Base-by-base conservation (phyloP, 1,140 invertebrate species). In the Neoseiulus cucumeris region DNA sequence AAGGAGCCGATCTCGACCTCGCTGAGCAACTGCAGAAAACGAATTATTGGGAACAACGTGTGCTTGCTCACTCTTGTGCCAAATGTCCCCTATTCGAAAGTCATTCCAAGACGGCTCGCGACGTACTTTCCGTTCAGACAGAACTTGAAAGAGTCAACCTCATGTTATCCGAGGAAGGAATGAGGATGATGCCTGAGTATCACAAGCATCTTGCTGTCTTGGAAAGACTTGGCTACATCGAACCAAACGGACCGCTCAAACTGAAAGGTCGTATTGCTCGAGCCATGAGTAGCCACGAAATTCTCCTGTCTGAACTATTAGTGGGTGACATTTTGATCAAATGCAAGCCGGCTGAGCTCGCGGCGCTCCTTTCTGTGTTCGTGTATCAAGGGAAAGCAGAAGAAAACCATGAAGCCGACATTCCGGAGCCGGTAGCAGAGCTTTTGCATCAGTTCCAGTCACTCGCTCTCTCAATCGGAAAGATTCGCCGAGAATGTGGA, bases 271-370 rank as follows among this genome's bases (percentile, higher is more conserved):
- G 87, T 67, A 91, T 98, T 7, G 95, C 93, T 2, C 89, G 93
- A 73, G 86, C 93, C 75, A 96, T 98, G 84, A 89, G 90, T 18
- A 91, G 85, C 66, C 79, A 83, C 66, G 94, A 98, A 74, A 77
- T 98, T 2, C 80, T 98, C 22, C 86, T 98, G 51, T 97, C 93
- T 0, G 95, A 99, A 77, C 76, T 98, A 1, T 84, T 99, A n/a
- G 84, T 97, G 66, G 82, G 89, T 67, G 94, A 97, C 77, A 82
- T 91, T 64, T 82, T 99, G 59, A 73, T 78, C 64, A 75, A 77
- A 14, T 70, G 76, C 28, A 80, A 84, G 70, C 85, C 90, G 0
- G 84, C 87, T 0, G 91, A 97, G 77, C 94, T 98, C 59, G 92
- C 91, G 1, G 88, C 92, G 0, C 73, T 95, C 14, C 75, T 97